Percentiles rank a stretch among this genome's conserved stretches.
Evolutionary conservation across 2,797 vertebrate species (phyloP).

Genomic region (Pangasius djambal): DNA sequence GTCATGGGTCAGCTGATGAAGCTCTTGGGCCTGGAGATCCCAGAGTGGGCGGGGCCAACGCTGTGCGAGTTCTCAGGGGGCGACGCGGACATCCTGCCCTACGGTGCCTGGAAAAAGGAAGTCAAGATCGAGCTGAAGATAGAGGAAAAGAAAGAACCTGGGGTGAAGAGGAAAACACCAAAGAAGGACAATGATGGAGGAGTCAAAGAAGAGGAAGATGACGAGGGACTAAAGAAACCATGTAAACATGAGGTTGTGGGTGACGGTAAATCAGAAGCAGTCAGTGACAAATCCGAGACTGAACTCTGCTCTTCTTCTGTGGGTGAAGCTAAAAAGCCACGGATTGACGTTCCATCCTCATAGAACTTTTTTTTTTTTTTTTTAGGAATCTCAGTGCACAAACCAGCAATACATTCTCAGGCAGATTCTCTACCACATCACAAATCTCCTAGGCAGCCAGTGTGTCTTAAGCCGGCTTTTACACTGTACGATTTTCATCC

Average conservation of each 20-base stretch:
- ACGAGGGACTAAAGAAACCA: not conserved
- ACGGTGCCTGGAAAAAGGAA: slow-evolving; percentile 48
- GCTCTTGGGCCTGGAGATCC: slow-evolving; percentile 84
- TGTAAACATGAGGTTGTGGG: not conserved
- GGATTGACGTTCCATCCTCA: not conserved
- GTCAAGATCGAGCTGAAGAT: slow-evolving; percentile 63
- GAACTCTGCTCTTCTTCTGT: not conserved
- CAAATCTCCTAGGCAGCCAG: not conserved
- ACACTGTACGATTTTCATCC: not conserved
- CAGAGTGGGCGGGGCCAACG: slow-evolving; percentile 83
- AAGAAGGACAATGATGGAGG: slow-evolving; percentile 41
- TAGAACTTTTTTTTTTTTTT: not conserved
- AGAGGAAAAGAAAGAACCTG: slow-evolving; percentile 58
- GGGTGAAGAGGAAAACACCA: slow-evolving; percentile 32
- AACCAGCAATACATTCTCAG: slow-evolving; percentile 29
- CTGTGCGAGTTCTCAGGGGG: slow-evolving; percentile 74
- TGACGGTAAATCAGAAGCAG: not conserved
- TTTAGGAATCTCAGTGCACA: not conserved
- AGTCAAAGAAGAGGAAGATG: slow-evolving; percentile 59
- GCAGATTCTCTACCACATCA: not conserved
- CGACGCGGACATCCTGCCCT: slow-evolving; percentile 44
- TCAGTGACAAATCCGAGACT: not conserved
- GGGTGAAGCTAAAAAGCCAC: slow-evolving; percentile 22
- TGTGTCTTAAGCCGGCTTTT: not conserved
- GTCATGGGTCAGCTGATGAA: slow-evolving; percentile 90